A percentile compares a stretch with the other conserved stretches of the same genome.
phyloP scores from a whole-genome alignment of 1,140 invertebrate species.

The Drosophila micromelanica region DNA sequence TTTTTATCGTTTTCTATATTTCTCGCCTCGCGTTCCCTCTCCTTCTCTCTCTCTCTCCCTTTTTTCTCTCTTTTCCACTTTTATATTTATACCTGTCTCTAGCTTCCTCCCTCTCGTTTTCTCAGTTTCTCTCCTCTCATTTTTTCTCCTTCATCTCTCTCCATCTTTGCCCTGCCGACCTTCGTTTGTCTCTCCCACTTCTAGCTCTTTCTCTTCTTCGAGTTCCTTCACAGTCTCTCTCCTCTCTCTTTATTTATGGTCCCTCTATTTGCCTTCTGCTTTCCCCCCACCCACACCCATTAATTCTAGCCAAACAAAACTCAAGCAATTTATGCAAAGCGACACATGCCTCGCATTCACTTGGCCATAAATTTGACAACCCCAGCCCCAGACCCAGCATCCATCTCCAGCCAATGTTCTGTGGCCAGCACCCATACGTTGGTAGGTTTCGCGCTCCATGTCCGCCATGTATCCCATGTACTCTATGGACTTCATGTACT shows the following conservation, averaged over 20 bases:
- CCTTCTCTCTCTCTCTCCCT: not conserved
- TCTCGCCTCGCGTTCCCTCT: no score
- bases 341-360: slow-evolving; percentile 49
- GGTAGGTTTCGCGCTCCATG: slow-evolving; percentile 9
- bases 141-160: not conserved
- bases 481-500: not conserved
- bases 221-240: not conserved
- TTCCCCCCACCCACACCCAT: slow-evolving; percentile 41
- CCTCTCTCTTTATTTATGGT: not conserved
- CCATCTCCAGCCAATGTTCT: slow-evolving; percentile 20
- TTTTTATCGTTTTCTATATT: no score
- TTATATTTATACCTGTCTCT: no score
- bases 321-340: slow-evolving; percentile 78
- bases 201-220: no score
- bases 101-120: not conserved
- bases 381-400: not conserved
- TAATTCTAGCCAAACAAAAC: slow-evolving; percentile 76
- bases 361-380: slow-evolving; percentile 64
- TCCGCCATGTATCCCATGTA: no score
- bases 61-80: no score
- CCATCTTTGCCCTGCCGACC: no score
- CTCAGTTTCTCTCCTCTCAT: not conserved
- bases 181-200: no score
- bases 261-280: slow-evolving; percentile 5
- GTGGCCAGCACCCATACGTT: slow-evolving; percentile 13